A percentile compares a stretch with the other conserved stretches of the same genome.
These are phyloP conservation scores for Neocrepidodera transversa DNA, from an alignment of 2,888 invertebrate genomes.

Conservation along the genomic window DNA sequence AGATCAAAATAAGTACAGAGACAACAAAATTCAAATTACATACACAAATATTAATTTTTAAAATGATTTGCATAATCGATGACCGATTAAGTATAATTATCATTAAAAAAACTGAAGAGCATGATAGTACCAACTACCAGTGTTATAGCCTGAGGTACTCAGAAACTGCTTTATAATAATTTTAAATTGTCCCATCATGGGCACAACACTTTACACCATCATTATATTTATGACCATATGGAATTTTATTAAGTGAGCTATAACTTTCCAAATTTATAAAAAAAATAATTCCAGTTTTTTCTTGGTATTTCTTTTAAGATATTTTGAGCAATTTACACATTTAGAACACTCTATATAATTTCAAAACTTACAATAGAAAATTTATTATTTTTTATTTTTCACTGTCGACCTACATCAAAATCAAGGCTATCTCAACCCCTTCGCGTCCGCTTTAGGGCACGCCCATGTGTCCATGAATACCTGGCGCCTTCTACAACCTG, in stretches of 20 bases:
- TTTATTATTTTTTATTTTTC: no score
- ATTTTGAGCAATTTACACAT: no score
- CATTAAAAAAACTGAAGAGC: background rate
- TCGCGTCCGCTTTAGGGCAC: background rate
- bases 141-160: background rate
- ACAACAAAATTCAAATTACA: no score
- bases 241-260: no score
- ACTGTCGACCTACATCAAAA: background rate
- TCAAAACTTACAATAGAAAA: no score
- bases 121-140: background rate
- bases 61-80: constrained; percentile 14
- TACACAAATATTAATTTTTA: background rate
- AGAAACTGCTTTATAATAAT: background rate
- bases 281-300: no score
- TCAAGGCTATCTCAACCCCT: background rate
- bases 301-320: no score
- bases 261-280: no score
- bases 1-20: no score
- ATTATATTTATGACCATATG: background rate
- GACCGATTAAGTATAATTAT: constrained; percentile 18
- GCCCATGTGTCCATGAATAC: constrained; percentile 38
- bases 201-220: background rate
- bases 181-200: background rate
- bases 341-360: no score
- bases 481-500: constrained; percentile 45